Evolutionary conservation across 2,113 vertebrate species (phyloP).

Genomic region (Martes martes): DNA sequence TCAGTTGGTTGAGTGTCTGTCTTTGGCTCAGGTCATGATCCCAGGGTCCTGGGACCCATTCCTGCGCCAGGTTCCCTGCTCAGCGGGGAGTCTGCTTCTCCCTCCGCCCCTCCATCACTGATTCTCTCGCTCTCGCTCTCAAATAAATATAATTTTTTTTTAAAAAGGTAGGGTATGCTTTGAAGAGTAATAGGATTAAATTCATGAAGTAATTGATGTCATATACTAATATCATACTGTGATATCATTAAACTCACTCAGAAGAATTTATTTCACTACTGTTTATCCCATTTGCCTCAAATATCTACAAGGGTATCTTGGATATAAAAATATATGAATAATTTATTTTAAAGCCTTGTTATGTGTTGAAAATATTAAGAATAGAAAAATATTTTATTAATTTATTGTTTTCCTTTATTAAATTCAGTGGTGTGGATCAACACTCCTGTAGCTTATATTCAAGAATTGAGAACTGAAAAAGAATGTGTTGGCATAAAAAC

Average conservation of each 20-base stretch:
- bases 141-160: background rate
- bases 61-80: too few species aligned
- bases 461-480: background rate
- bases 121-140: background rate
- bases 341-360: background rate
- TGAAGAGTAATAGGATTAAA: background rate
- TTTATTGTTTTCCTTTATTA: background rate
- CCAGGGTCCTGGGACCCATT: background rate
- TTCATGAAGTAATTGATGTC: background rate
- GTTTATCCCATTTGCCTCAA: background rate
- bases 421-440: background rate
- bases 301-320: background rate
- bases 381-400: background rate
- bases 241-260: background rate
- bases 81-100: too few species aligned
- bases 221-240: background rate
- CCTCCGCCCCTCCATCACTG: background rate
- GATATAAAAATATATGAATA: background rate
- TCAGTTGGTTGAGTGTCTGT: background rate
- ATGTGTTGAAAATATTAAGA: background rate
- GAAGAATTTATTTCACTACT: background rate
- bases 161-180: background rate
- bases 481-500: background rate
- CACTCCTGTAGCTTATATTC: background rate
- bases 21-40: background rate